Evolutionary conservation across 2,113 vertebrate genomes (phyloP), one percentile per base, ranked within the genome.

Genomic region (Nymphicus hollandicus): DNA sequence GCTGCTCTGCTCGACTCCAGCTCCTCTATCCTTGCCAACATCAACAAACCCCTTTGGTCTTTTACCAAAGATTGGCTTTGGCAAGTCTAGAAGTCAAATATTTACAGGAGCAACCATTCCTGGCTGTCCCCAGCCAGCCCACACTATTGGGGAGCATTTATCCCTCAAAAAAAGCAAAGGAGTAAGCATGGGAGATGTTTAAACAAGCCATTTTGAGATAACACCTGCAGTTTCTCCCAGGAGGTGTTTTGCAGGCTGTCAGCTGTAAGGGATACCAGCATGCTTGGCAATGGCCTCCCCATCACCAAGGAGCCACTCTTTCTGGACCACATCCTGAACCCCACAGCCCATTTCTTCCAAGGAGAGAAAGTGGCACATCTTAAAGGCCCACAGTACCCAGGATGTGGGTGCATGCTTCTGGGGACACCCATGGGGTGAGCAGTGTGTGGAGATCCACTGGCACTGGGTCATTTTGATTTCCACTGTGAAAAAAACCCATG

Each of bases 351-450:
- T 56, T 84, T 81, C 11, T 63, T 71, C 65, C 72, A 28, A 3
- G 50, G 10, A 66, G 14, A 61, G 39, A 24, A 64, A 70, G 19
- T 3, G 2, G 29, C 33, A 17, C 0, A 0, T 16, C 18, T 24
- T 28, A 24, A 58, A 89, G 58, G 72, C n/a, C 18, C 20, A 7
- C 27, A 49, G 9, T 25, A 44, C 5, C 25, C 3, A 4, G 28
- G 72, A 64, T 19, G 35, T 25, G 58, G 39, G 15, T 7, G 8
- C 58, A 43, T 3, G 1, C 4, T 43, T n/a, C 58, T 78, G 55
- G 69, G 28, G 27, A 80, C 9, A 31, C 8, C 43, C n/a, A 2
- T 1, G 7, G 43, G 9, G 13, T 24, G 20, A 71, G 10, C 31
- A 44, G 61, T 1, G 0, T 11, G 25, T 8, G 29, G 39, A 27